Base-by-base conservation (phyloP, 1,140 invertebrate species). In the Stenopsyche tienmushanensis region DNA sequence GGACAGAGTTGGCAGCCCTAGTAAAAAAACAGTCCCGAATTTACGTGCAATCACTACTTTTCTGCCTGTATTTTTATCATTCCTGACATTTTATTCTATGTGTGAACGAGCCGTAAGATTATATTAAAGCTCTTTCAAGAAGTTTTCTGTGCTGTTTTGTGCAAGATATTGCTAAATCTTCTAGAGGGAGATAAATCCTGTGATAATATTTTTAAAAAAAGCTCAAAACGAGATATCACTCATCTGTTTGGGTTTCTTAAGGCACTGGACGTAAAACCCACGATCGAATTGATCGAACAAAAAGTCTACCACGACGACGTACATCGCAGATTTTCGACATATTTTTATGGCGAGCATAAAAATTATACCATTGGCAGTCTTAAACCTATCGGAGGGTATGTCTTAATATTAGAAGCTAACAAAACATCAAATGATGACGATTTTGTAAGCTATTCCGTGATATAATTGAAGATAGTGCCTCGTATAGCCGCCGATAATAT, bases 321-420 rank as follows among this genome's bases (percentile, higher is more conserved):
- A 18, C 62, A 59, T 58, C 68, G 66, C n/a, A 18, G 26, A 8
- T 70, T 54, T 44, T 58, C 60, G 1, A 53, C 53, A 5, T 29
- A 53, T 25, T 70, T 70, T 44, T 10, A 10, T 2, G 42, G 44
- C 1, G 10, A 42, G 1, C 17, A 52, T 39, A 64, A 52, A 18
- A 64, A 64, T 41, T 60, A 64, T 29, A 66, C 65, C 2, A 23
- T 69, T 7, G 71, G 63, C 0, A 72, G 77, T 17, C 70, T 85
- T 24, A 73, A 74, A 5, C 82, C 83, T 65, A 84, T 74, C 62
- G 75, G 77, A 0, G 65, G 74, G 0, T 85, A 85, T 59, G 73
- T 78, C 2, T 80, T 85, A 54, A 77, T 74, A 3, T 65, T 85
- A 9, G 72, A 76, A 3, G 83, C 82, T 1, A 85, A 83, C 53